A percentile compares a stretch with the other conserved stretches of the same genome.
These are phyloP conservation scores for Caenorhabditis zanzibari DNA, from an alignment of 2,888 invertebrate genomes.

Conservation along the genomic window DNA sequence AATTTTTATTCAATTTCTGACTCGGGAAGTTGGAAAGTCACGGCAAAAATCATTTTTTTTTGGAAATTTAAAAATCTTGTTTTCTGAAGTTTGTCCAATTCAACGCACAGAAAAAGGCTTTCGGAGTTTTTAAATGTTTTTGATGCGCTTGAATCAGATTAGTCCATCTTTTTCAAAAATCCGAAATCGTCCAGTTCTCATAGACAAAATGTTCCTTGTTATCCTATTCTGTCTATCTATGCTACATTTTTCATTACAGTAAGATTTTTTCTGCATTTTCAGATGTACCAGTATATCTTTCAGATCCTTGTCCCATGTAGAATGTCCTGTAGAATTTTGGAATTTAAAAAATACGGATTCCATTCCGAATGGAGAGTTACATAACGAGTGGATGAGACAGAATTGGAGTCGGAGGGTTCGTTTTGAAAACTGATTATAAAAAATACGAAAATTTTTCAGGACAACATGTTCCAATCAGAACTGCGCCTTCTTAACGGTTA, in stretches of 20 bases:
- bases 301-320: not conserved
- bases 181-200: not conserved
- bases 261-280: not conserved
- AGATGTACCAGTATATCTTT: not conserved
- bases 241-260: slow-evolving; percentile 1
- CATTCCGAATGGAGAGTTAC: slow-evolving; percentile 22
- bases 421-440: not conserved
- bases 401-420: slow-evolving; percentile 37
- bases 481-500: slow-evolving; percentile 21
- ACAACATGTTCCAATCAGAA: slow-evolving; percentile 38
- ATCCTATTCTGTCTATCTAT: not conserved
- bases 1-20: no score
- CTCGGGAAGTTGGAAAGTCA: not conserved
- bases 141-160: not conserved
- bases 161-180: not conserved
- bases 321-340: slow-evolving; percentile 23
- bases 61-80: not conserved
- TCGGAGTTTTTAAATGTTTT: not conserved
- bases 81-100: slow-evolving; percentile 3
- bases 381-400: slow-evolving; percentile 34
- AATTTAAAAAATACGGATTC: slow-evolving; percentile 30
- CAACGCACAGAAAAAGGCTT: not conserved
- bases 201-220: not conserved
- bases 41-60: not conserved
- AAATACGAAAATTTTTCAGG: not conserved